Evolutionary conservation across 2,113 vertebrate species (phyloP), one percentile per base, ranked within the genome.

Genomic region (Chionis minor): DNA sequence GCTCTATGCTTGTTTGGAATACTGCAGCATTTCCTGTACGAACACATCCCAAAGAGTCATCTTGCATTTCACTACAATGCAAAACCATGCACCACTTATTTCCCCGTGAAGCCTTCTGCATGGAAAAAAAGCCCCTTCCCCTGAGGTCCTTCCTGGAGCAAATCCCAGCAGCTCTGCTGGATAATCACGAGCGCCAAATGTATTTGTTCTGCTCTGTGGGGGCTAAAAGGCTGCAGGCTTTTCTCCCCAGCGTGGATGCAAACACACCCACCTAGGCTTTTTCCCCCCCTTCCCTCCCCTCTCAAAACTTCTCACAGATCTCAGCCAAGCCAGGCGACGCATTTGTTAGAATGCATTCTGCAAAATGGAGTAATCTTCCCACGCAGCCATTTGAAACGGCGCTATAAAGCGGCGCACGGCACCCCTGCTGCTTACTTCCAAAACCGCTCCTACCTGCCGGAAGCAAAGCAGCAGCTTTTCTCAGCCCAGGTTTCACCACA

Each of bases 321-420:
- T 24, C 74, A 67, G 47, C 26, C n/a, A 28, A 30, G 7, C 20
- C 32, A 32, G 51, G 49, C 2, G 2, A 55, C 5, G 3, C 2
- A 0, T 30, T n/a, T 49, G 14, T 33, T 4, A 47, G 15, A 74
- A 32, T 5, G 26, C 9, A 14, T 6, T 19, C 24, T 26, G 23
- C 45, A n/a, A 81, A 45, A 58, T 4, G 9, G 12, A 75, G 51
- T 26, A 2, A 1, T 18, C 27, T 51, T 49, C 23, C 61, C 49
- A 38, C 1, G 10, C 0, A 33, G n/a, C 30, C n/a, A 44, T 61
- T 35, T 28, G 44, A 59, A 84, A 54, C 0, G 1, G 61, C 35
- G n/a, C 14, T 40, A 65, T 18, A 35, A 58, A 44, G 49, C 15
- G 24, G 73, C 4, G 14, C 55, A n/a, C 3, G 4, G 40, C 22